Percentiles rank a stretch among this genome's conserved stretches.
Conservation (phyloP, 2,797 vertebrate genomes). For the Coccyzus lansbergi region DNA sequence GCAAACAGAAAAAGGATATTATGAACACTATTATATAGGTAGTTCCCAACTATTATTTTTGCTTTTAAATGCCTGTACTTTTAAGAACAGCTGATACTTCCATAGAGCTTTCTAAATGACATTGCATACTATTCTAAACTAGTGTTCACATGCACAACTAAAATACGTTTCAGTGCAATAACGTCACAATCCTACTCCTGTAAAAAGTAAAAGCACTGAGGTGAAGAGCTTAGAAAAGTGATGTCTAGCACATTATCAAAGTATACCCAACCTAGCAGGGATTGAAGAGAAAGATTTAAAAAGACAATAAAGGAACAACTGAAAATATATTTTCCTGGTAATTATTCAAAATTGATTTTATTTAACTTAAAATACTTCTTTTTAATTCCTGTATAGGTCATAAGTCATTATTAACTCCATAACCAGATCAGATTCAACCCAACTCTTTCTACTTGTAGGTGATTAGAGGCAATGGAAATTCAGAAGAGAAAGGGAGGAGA, state of each 20-base stretch:
- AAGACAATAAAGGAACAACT: neutral
- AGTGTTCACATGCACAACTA: neutral
- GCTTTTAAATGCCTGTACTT: neutral
- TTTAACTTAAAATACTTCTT: neutral
- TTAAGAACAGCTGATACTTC: neutral
- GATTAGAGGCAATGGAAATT: conserved; percentile 35
- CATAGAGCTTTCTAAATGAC: neutral
- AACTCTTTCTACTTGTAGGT: neutral
- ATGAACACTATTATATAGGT: neutral
- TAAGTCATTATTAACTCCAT: neutral
- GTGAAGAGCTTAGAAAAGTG: neutral
- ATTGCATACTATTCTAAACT: neutral
- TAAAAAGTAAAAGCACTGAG: neutral
- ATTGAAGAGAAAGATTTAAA: neutral
- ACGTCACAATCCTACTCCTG: neutral
- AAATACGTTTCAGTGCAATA: neutral
- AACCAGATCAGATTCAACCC: neutral
- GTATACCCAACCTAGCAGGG: neutral
- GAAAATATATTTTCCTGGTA: neutral
- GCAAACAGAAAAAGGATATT: neutral
- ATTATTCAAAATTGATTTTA: neutral
- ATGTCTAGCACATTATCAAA: neutral
- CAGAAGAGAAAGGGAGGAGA: neutral
- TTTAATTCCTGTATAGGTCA: neutral
- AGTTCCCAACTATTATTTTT: neutral